These are phyloP conservation scores for Crossaster papposus DNA, from an alignment of 53 echinoderm and acorn worm genomes.

Conservation along the genomic window DNA sequence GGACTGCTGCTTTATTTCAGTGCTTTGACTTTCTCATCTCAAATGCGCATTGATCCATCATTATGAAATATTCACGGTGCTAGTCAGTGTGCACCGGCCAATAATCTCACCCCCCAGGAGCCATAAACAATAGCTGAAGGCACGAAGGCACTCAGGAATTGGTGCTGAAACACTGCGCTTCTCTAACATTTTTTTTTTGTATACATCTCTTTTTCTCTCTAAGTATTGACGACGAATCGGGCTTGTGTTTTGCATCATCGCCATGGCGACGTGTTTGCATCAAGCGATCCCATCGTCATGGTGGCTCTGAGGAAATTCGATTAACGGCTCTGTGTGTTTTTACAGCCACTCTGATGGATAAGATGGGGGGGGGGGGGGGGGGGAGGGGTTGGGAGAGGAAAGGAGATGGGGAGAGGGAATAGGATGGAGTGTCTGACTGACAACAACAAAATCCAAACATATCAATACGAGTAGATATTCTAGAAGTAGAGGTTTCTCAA, in stretches of 20 bases:
- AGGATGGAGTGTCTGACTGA: no score
- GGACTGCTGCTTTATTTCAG: constrained; percentile 30
- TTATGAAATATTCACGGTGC: constrained; percentile 58
- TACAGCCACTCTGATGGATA: constrained; percentile 44
- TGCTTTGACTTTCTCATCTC: constrained; percentile 34
- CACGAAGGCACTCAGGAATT: constrained; percentile 20
- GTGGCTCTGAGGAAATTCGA: constrained; percentile 51
- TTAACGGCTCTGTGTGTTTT: constrained; percentile 63
- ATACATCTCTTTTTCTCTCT: neutral
- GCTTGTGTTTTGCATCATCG: constrained; percentile 47
- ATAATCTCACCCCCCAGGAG: constrained; percentile 33
- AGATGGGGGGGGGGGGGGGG: neutral
- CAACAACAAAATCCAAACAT: constrained; percentile 11
- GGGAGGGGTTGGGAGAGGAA: no score
- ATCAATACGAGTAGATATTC: constrained; percentile 40
- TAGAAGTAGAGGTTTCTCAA: constrained; percentile 17
- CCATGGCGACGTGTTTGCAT: constrained; percentile 65
- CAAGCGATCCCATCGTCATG: constrained; percentile 42
- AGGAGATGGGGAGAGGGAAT: neutral
- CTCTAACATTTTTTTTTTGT: neutral
- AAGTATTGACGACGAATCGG: neutral
- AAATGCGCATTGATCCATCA: constrained; percentile 56
- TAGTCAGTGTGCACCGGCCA: constrained; percentile 42
- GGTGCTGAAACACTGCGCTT: constrained; percentile 3
- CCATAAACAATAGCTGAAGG: constrained; percentile 34